A percentile compares a stretch with the other conserved stretches of the same genome.
phyloP scores from a whole-genome alignment of 2,113 vertebrate genomes.

The Siniperca chuatsi region DNA sequence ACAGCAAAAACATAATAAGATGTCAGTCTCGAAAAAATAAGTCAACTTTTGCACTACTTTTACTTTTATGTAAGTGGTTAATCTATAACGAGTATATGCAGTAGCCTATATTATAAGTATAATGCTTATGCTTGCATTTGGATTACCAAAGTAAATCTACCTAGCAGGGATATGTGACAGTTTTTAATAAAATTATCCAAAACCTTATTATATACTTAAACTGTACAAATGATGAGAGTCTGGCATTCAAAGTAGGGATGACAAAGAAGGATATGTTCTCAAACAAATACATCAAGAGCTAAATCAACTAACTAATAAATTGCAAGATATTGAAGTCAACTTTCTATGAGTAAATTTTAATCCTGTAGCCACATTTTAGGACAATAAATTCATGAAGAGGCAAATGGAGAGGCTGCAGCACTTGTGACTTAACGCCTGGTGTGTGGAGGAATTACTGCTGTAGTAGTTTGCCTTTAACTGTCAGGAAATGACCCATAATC shows the following conservation, averaged over 20 bases:
- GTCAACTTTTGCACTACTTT: background rate
- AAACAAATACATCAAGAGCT: background rate
- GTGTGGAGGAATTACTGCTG: constrained; percentile 74
- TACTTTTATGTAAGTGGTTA: background rate
- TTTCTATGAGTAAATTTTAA: background rate
- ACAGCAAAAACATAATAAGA: background rate
- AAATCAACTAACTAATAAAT: background rate
- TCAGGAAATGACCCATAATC: constrained; percentile 86
- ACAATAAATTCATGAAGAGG: constrained; percentile 50
- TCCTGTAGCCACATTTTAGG: constrained; percentile 28
- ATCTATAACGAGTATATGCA: too few relatives aligned
- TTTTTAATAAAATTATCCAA: background rate
- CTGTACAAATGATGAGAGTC: background rate
- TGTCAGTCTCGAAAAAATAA: background rate
- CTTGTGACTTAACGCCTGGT: constrained; percentile 74
- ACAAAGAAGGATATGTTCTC: background rate
- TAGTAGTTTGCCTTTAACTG: constrained; percentile 79
- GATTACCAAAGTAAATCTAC: background rate
- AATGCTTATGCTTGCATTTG: background rate
- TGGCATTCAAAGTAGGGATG: background rate
- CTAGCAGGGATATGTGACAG: background rate
- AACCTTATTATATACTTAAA: background rate
- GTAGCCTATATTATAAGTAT: too few relatives aligned
- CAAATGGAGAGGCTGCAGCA: constrained; percentile 73
- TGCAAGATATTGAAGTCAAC: background rate